Base-by-base conservation (phyloP, 2,888 invertebrate species). In the Monochamus alternatus region DNA sequence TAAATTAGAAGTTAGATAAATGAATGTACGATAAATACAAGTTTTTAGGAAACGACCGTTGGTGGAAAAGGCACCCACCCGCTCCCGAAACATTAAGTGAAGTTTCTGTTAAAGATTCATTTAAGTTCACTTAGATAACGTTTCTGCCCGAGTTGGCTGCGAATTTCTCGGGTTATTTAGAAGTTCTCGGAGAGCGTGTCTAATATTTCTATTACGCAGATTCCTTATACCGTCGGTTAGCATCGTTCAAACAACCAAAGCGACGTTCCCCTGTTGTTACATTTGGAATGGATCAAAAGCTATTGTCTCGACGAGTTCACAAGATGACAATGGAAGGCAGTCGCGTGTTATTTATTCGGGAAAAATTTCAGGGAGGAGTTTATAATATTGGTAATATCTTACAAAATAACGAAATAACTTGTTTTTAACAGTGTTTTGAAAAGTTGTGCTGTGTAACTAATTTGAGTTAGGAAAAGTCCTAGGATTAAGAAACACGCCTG, bases 81-180 rank as follows among this genome's bases (percentile, higher is more conserved):
- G 10, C 55, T 1, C 55, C 12, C 32, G 64, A 30, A 43, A 72
- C 55, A 58, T n/a, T 55, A 30, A 30, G 63, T 59, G 59, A 73
- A 76, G 75, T 76, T 75, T 70, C 70, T 62, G 47, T 67, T 70
- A 71, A 74, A 73, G 70, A 76, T 76, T 74, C 73, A 78, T 75
- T 76, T 55, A 73, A 75, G 75, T 68, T 73, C 75, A 65, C 73
- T 71, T 32, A 72, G 72, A 76, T 78, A 78, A 75, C 65, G 76
- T 76, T 78, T 76, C 78, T 75, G 52, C 59, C 71, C 73, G 72
- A 78, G 75, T 75, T 76, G 66, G 60, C 76, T 76, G 67, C n/a
- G 76, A 76, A 76, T 78, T 76, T 52, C 73, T 73, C 76, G 60
- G 38, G 70, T 75, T 75, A 73, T 71, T 75, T 68, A 71, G 73